Base-by-base conservation (phyloP, 1,140 invertebrate genomes). In the Drosophila funebris region DNA sequence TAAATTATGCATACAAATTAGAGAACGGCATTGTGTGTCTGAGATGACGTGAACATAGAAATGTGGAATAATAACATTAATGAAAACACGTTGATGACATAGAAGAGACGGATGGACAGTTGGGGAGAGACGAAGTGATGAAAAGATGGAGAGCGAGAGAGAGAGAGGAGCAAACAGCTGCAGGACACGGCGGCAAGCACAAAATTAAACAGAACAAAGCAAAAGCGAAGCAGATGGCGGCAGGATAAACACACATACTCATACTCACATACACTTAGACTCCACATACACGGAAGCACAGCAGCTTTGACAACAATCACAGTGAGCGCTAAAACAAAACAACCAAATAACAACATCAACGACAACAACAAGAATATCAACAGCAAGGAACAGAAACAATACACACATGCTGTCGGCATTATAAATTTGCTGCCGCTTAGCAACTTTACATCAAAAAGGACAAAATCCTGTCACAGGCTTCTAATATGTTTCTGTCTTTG, bases 41-140 rank as follows among this genome's bases (percentile, higher is more conserved):
- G 57, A 73, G 66, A 63, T 83, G 79, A 83, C 66, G 80, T 83
- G 68, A 84, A 83, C 79, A 83, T 69, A 64, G 80, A 78, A 83
- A 83, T 83, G 79, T 83, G 82, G 79, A 84, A 83, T 84, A 83
- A 83, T 84, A 83, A 83, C 79, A 84, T 83, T 83, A 83, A 84
- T 79, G 80, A 83, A 83, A 83, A 83, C 79, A 84, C 66, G 71
- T 73, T 69, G 71, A 73, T 73, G 66, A 73, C 66, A 57, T 48
- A 64, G 14, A 14, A 68, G 44, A 67, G 29, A 53, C 44, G 16
- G 14, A 52, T 29, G 24, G 16, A 39, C 27, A 48, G 16, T 5
- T 18, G 20, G 31, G 4, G 4, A n/a, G 16, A 0, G 44, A 6
- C 2, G 7, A 29, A 27, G 14, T 4, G 24, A 3, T 18, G 46